Evolutionary conservation across 2,888 invertebrate genomes (phyloP).

Genomic region (Papilio elwesi): DNA sequence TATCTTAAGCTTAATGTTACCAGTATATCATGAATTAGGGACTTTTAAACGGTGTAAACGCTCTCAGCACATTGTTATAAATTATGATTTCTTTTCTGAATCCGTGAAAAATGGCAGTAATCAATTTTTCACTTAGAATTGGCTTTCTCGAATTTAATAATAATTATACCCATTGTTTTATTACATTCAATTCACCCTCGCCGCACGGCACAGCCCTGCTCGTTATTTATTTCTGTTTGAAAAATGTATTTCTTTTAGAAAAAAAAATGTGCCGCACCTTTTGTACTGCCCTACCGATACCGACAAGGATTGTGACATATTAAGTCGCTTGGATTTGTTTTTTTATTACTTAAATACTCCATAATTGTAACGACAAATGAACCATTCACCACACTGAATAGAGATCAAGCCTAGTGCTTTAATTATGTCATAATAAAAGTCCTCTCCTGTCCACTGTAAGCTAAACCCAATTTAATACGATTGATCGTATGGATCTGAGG

Average conservation of each 20-base stretch:
- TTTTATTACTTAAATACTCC: too few species aligned
- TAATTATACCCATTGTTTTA: constrained; percentile 29
- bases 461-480: too few species aligned
- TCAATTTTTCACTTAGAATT: constrained; percentile 39
- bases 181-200: constrained; percentile 1
- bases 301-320: too few species aligned
- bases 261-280: too few species aligned
- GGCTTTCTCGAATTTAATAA: constrained; percentile 27
- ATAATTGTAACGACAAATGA: too few species aligned
- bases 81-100: constrained; percentile 38
- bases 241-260: not conserved
- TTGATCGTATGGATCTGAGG: too few species aligned
- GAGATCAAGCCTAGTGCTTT: too few species aligned
- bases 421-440: too few species aligned
- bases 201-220: not conserved
- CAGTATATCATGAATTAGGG: not conserved
- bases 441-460: too few species aligned
- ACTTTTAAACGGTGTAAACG: constrained; percentile 20
- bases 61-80: constrained; percentile 34
- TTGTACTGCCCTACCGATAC: too few species aligned
- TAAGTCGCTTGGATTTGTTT: too few species aligned
- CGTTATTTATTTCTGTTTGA: constrained; percentile 4
- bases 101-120: constrained; percentile 39
- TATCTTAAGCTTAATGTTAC: not conserved
- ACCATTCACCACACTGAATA: too few species aligned